Evolutionary conservation across 2,888 invertebrate species (phyloP).

Genomic region (Eupithecia pulchellata): DNA sequence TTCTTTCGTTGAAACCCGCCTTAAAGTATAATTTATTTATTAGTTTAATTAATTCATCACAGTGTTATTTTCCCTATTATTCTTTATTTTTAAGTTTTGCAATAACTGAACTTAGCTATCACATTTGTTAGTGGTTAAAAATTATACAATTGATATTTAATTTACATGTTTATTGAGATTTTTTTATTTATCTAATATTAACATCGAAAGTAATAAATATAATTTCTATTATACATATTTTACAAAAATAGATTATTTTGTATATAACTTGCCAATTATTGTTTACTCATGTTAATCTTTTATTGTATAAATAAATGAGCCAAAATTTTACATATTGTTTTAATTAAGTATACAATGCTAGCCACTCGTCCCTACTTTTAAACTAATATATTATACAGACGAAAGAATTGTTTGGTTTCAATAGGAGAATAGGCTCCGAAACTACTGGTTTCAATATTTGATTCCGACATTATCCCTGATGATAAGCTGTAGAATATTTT

Average conservation of each 20-base stretch:
- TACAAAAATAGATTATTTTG: background rate
- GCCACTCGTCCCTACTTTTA: too few relatives aligned
- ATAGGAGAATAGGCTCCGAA: too few relatives aligned
- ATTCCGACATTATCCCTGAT: too few relatives aligned
- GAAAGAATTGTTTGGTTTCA: too few relatives aligned
- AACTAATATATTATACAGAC: too few relatives aligned
- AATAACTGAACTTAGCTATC: background rate
- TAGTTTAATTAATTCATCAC: background rate
- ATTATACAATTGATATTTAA: background rate
- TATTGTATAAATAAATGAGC: background rate
- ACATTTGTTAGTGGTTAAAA: background rate
- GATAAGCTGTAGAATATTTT: too few relatives aligned
- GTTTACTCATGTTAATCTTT: background rate
- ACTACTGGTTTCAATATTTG: too few relatives aligned
- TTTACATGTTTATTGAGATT: background rate
- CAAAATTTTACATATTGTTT: background rate
- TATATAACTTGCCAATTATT: background rate
- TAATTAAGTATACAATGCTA: too few relatives aligned
- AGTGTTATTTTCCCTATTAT: background rate
- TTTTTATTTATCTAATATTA: background rate
- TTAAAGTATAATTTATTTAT: background rate
- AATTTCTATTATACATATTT: background rate
- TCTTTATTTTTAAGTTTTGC: background rate
- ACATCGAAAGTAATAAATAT: constrained; percentile 1
- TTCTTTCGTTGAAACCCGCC: background rate